These are phyloP conservation scores for Pammene fasciana DNA, from an alignment of 2,888 invertebrate genomes.

Conservation along the genomic window DNA sequence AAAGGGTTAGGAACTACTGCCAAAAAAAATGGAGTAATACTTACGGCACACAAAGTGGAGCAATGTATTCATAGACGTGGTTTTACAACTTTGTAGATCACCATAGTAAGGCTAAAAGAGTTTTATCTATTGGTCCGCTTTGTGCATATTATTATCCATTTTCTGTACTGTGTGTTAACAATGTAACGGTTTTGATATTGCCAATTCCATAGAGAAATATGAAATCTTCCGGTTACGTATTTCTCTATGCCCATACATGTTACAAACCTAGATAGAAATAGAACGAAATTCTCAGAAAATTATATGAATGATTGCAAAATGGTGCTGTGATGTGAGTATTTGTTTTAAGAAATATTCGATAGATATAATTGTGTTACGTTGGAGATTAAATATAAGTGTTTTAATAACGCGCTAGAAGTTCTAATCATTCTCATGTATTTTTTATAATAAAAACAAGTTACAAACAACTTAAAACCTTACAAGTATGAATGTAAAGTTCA, in stretches of 20 bases:
- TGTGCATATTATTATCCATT: neutral
- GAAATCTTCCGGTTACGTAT: too few relatives aligned
- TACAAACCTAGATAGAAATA: slow-evolving; percentile 43
- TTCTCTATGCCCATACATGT: neutral
- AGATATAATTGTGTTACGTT: slow-evolving; percentile 8
- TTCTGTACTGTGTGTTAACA: neutral
- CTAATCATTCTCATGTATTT: neutral
- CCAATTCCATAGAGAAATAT: too few relatives aligned
- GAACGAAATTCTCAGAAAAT: slow-evolving; percentile 40
- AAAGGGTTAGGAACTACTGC: too few relatives aligned
- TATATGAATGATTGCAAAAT: slow-evolving; percentile 47
- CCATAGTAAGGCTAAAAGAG: too few relatives aligned
- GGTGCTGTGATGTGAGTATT: slow-evolving; percentile 52
- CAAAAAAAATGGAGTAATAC: too few relatives aligned
- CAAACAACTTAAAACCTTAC: neutral
- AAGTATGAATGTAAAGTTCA: neutral
- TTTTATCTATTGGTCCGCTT: too few relatives aligned
- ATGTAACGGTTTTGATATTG: neutral
- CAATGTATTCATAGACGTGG: too few relatives aligned
- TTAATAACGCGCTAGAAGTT: slow-evolving; percentile 11
- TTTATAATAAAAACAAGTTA: neutral
- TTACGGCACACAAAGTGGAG: too few relatives aligned
- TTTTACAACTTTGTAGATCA: neutral
- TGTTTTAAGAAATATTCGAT: slow-evolving; percentile 27
- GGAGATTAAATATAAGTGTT: neutral